Evolutionary conservation across 2,888 invertebrate species (phyloP).

Genomic region (Eustalomyia histrio): DNA sequence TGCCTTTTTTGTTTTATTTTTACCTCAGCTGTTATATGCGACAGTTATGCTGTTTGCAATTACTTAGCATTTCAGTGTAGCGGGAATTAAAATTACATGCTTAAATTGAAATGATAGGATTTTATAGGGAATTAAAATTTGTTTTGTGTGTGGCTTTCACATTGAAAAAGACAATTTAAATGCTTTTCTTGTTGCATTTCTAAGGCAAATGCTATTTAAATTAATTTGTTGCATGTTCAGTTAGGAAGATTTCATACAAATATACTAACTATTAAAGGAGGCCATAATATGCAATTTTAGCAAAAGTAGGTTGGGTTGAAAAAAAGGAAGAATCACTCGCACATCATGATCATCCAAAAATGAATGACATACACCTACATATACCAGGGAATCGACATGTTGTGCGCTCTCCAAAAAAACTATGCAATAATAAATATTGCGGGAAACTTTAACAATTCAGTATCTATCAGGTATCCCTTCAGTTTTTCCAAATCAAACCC

Average conservation of each 20-base stretch:
- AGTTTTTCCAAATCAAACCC: too few species aligned
- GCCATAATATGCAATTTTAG: too few species aligned
- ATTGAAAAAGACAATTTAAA: neutral
- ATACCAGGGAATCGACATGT: too few species aligned
- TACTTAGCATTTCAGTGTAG: slow-evolving; percentile 36
- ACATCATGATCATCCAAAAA: too few species aligned
- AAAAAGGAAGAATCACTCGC: too few species aligned
- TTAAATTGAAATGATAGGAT: slow-evolving; percentile 31
- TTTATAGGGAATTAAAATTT: slow-evolving; percentile 4
- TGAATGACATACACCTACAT: too few species aligned
- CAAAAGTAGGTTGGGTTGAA: too few species aligned
- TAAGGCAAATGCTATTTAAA: neutral
- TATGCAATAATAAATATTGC: too few species aligned
- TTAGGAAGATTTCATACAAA: neutral
- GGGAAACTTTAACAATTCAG: too few species aligned
- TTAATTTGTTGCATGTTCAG: neutral
- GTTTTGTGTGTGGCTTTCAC: neutral
- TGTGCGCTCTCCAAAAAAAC: too few species aligned
- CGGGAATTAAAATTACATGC: slow-evolving; percentile 43
- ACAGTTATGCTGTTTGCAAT: slow-evolving; percentile 42
- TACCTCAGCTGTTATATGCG: neutral
- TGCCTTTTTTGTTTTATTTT: neutral
- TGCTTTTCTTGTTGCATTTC: neutral
- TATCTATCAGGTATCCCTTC: too few species aligned
- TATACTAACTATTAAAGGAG: neutral